These are phyloP conservation scores for Cassiopea andromeda DNA, from an alignment of 30 jellyfish, hydroid and myxozoan species.

Conservation along the genomic window DNA sequence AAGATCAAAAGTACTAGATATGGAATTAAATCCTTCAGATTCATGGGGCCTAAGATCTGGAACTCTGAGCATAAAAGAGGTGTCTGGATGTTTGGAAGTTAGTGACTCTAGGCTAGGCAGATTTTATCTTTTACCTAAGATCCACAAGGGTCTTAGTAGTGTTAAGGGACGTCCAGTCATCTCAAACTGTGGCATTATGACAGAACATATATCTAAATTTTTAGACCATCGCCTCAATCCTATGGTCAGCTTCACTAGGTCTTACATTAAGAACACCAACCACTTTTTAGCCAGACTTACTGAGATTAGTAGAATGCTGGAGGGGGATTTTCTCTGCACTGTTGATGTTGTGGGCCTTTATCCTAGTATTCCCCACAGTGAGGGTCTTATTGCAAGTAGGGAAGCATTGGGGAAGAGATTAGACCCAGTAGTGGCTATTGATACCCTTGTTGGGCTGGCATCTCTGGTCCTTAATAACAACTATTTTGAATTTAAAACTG, in stretches of 20 bases:
- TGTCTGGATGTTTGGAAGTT: slow-evolving; percentile 2
- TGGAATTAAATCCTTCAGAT: no score
- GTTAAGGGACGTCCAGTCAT: slow-evolving; percentile 32
- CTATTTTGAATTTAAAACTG: not conserved
- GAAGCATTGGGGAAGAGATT: slow-evolving; percentile 28
- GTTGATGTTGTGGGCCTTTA: slow-evolving; percentile 25
- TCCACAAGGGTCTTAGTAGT: slow-evolving; percentile 37
- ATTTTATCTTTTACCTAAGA: slow-evolving; percentile 20
- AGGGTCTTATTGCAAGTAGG: slow-evolving; percentile 23
- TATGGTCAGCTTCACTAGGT: slow-evolving; percentile 26
- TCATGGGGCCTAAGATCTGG: no score
- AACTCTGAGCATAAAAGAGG: not conserved
- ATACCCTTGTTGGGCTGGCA: slow-evolving; percentile 48
- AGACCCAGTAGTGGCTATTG: slow-evolving; percentile 20
- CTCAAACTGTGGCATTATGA: slow-evolving; percentile 28
- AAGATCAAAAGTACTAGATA: no score
- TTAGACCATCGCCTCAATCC: slow-evolving; percentile 33
- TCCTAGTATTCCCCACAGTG: slow-evolving; percentile 22
- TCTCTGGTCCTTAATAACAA: slow-evolving; percentile 11
- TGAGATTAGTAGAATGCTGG: not conserved
- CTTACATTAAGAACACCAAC: slow-evolving; percentile 11
- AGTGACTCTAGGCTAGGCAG: slow-evolving; percentile 10
- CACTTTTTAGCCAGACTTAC: slow-evolving; percentile 9
- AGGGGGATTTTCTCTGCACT: slow-evolving; percentile 17
- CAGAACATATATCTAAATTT: slow-evolving; percentile 16